Base-by-base conservation (phyloP, 2,888 invertebrate species). In the Platycnemis pennipes region DNA sequence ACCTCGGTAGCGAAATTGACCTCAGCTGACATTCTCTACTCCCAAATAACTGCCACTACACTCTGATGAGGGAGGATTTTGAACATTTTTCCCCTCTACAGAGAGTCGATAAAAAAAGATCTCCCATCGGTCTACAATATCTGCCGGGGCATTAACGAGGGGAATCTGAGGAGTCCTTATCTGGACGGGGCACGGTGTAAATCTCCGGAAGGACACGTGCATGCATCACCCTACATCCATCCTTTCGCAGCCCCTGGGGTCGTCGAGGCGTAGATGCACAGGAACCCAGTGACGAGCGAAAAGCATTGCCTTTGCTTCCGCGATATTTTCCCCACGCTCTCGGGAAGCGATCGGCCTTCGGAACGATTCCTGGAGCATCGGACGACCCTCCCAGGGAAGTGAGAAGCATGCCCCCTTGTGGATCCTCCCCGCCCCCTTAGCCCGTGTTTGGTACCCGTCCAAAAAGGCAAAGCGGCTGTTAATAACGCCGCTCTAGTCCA, bases 391-490 rank as follows among this genome's bases (percentile, higher is more conserved):
- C 53, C 77, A n/a, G 77, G 11, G n/a, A n/a, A n/a, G 88, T n/a
- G n/a, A 88, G 88, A 87, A 87, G 45, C 26, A 44, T n/a, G 46
- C 49, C 89, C 53, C 22, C 31, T 31, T 46, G 19, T 8, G 53
- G n/a, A 31, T n/a, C 22, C n/a, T 7, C n/a, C 69, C 31, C 31
- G 8, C n/a, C 77, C 31, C 77, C 37, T 5, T 37, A 22, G 13
- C 77, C 16, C 77, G 31, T 37, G 63, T 22, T 91, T 91, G 63
- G 69, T 44, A 63, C n/a, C 26, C 42, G 42, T 91, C 69, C 91
- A 69, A 63, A 63, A 44, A 69, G 77, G 89, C 63, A 44, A 77
- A 91, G 53, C 91, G 91, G 63, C 91, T 91, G 91, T 91, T 91
- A 91, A 91, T 91, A 91, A 91, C 91, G 91, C 42, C 44, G 5